Base-by-base conservation (phyloP, 2,113 vertebrate genomes). In the Helogale parvula region DNA sequence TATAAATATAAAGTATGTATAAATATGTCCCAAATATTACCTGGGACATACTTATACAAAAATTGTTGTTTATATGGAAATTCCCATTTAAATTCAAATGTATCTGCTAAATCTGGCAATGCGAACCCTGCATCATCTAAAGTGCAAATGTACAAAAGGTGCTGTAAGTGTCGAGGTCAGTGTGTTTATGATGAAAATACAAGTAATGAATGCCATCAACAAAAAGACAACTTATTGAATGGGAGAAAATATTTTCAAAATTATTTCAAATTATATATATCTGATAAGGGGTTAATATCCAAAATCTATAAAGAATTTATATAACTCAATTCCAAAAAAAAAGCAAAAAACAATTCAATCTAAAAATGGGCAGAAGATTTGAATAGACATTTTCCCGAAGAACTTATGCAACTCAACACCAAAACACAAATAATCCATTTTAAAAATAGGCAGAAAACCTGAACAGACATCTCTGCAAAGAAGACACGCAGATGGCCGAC, bases 31-130 rank as follows among this genome's bases (percentile, higher is more conserved):
- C 33, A 52, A 66, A 35, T 72, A 88, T 84, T 81, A 4, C 29
- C 25, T 45, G 21, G 63, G 91, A 76, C 5, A 92, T 60, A 80
- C 9, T 86, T 86, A 71, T 17, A 71, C 25, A 85, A 66, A 95
- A 41, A 45, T 81, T 52, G 6, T 57, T 69, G 21, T 96, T 97
- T 86, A 29, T 50, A 10, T 97, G 86, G 84, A 74, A 80, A 80
- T 84, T 33, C 66, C 11, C 35, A 83, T 35, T 92, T 85, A 89
- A 74, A 85, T 92, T 71, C 86, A 81, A 80, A 81, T 27, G 8
- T 76, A 41, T 77, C 76, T 74, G 12, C 50, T 94, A 69, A 81
- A 71, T 38, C 23, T 71, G n/a, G 47, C n/a, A 52, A 74, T 7
- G 65, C 2, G 21, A 90, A 71, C 93, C 69, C 17, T 84, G 3